phyloP scores from a whole-genome alignment of 1,140 invertebrate species.

The Ditylenchus dipsaci region DNA sequence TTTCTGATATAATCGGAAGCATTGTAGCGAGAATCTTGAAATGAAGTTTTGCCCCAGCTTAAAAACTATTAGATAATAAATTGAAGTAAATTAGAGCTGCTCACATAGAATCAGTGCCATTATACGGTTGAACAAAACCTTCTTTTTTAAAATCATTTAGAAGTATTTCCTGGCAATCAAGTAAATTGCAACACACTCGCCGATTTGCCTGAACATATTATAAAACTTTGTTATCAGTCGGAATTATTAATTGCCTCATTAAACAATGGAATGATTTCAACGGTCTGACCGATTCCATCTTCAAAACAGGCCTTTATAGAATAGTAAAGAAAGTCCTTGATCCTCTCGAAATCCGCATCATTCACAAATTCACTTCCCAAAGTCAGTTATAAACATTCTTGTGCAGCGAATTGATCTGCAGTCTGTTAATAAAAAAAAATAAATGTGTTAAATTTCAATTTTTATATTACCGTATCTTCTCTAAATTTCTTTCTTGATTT shows the following conservation, averaged over 20 bases:
- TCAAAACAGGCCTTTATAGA: neutral
- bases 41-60: neutral
- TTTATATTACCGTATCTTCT: no score
- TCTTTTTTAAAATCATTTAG: neutral
- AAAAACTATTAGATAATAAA: neutral
- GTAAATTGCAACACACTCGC: constrained; percentile 3
- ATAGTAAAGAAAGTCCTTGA: constrained; percentile 7
- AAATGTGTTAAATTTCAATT: no score
- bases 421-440: no score
- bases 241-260: neutral
- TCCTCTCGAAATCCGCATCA: neutral
- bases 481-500: no score
- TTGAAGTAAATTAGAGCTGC: no score
- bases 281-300: neutral
- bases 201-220: neutral
- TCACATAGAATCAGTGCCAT: neutral
- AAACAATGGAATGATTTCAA: constrained; percentile 1
- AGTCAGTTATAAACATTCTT: constrained; percentile 7
- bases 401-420: neutral
- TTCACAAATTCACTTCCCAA: neutral
- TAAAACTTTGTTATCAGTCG: no score
- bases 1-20: neutral
- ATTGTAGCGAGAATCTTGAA: neutral
- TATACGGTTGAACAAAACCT: neutral
- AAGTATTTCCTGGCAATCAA: neutral